Evolutionary conservation across 2,888 invertebrate species (phyloP).

Genomic region (Dorcus parallelipipedus): DNA sequence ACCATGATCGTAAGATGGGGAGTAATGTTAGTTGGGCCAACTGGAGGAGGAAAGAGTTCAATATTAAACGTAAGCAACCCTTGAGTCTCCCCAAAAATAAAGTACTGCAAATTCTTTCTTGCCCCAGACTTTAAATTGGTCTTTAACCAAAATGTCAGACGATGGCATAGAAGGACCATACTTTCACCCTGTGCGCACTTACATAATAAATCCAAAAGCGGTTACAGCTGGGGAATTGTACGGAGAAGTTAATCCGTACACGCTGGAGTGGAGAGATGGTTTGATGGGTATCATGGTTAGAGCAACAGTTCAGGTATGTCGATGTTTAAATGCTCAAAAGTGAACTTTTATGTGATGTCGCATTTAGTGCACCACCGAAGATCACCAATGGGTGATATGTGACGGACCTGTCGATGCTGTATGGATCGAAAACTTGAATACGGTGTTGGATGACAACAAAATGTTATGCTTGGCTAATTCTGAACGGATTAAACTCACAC

Average conservation of each 20-base stretch:
- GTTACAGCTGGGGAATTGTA: slow-evolving; percentile 84
- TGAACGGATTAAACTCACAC: slow-evolving; percentile 83
- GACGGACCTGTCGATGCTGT: slow-evolving; percentile 91
- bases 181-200: slow-evolving; percentile 71
- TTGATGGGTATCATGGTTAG: slow-evolving; percentile 69
- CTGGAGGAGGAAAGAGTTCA: slow-evolving; percentile 82
- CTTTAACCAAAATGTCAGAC: slow-evolving; percentile 64
- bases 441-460: slow-evolving; percentile 89
- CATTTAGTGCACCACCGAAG: slow-evolving; percentile 51
- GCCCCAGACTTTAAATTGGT: slow-evolving; percentile 64
- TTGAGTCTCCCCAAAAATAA: too few species aligned
- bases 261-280: slow-evolving; percentile 90
- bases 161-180: slow-evolving; percentile 59
- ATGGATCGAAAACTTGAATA: slow-evolving; percentile 94
- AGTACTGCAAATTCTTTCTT: neutral
- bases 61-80: slow-evolving; percentile 59
- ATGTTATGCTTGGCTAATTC: slow-evolving; percentile 90
- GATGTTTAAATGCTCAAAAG: neutral
- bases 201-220: slow-evolving; percentile 85
- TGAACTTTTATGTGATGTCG: too few species aligned
- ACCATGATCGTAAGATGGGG: slow-evolving; percentile 91
- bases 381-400: slow-evolving; percentile 89
- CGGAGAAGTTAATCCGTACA: slow-evolving; percentile 78
- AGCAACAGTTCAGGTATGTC: slow-evolving; percentile 55
- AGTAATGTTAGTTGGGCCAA: slow-evolving; percentile 89